phyloP scores from a whole-genome alignment of 2,797 vertebrate genomes.

The Pagetopsis macropterus region DNA sequence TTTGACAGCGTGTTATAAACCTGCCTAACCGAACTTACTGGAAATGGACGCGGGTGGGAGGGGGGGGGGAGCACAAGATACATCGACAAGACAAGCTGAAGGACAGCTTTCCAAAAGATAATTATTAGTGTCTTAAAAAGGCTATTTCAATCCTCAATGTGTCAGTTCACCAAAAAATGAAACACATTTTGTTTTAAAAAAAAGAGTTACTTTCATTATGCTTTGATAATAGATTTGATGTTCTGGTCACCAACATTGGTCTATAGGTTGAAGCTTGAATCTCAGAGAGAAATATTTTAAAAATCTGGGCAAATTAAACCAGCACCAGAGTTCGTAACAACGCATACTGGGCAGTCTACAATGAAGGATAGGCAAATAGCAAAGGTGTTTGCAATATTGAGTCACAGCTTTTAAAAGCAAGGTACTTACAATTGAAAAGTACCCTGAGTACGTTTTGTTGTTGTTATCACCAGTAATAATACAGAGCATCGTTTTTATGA shows the following conservation, averaged over 20 bases:
- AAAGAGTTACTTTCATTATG: too few species aligned
- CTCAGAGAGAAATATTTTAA: neutral
- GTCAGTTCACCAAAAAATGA: neutral
- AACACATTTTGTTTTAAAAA: neutral
- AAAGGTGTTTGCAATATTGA: neutral
- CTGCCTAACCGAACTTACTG: constrained; percentile 31
- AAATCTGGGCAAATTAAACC: neutral
- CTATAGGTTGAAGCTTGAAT: neutral
- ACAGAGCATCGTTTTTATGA: neutral
- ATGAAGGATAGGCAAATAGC: neutral
- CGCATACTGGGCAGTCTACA: neutral
- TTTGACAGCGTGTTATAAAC: constrained; percentile 37
- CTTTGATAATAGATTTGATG: neutral
- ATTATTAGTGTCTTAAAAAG: neutral
- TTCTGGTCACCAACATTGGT: neutral
- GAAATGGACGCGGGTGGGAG: constrained; percentile 28
- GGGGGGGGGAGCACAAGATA: constrained; percentile 34
- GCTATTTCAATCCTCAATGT: neutral
- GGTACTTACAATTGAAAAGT: neutral
- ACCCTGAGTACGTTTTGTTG: neutral
- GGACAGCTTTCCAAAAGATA: neutral
- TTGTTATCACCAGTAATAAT: neutral
- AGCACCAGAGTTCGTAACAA: neutral
- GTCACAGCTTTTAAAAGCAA: neutral
- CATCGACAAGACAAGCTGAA: constrained; percentile 15